These are phyloP conservation scores for Drosophila incognita DNA, from an alignment of 2,888 invertebrate species.

Conservation along the genomic window DNA sequence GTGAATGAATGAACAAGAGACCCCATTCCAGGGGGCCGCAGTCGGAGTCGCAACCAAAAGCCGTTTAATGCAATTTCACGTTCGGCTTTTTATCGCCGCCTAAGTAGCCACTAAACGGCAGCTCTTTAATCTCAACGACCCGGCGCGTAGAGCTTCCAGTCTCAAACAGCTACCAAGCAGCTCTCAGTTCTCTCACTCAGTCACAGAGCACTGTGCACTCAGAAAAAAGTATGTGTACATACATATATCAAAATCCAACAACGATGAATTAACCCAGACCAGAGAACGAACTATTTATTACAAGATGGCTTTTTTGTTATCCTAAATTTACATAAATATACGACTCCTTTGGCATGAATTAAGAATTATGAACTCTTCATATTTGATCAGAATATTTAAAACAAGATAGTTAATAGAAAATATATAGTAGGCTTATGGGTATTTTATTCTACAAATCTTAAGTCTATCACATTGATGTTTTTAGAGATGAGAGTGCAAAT, in stretches of 20 bases:
- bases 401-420: background rate
- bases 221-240: no score
- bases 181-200: slow-evolving; percentile 8
- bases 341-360: background rate
- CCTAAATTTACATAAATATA: background rate
- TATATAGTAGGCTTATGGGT: background rate
- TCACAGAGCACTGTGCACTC: background rate
- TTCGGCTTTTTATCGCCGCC: slow-evolving; percentile 74
- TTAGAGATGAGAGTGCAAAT: background rate
- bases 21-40: slow-evolving; percentile 11
- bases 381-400: background rate
- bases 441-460: background rate
- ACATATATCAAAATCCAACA: background rate
- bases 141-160: slow-evolving; percentile 49
- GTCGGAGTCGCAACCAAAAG: slow-evolving; percentile 19
- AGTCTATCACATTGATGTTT: background rate
- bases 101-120: slow-evolving; percentile 81
- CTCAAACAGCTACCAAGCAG: slow-evolving; percentile 28
- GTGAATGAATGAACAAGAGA: background rate
- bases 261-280: background rate
- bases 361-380: background rate
- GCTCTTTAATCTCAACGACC: slow-evolving; percentile 80
- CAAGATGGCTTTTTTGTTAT: no score
- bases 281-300: background rate
- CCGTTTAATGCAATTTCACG: slow-evolving; percentile 77